Evolutionary conservation across 1,140 invertebrate genomes (phyloP), one percentile per base, ranked within the genome.

Genomic region (Drosophila bipectinata): DNA sequence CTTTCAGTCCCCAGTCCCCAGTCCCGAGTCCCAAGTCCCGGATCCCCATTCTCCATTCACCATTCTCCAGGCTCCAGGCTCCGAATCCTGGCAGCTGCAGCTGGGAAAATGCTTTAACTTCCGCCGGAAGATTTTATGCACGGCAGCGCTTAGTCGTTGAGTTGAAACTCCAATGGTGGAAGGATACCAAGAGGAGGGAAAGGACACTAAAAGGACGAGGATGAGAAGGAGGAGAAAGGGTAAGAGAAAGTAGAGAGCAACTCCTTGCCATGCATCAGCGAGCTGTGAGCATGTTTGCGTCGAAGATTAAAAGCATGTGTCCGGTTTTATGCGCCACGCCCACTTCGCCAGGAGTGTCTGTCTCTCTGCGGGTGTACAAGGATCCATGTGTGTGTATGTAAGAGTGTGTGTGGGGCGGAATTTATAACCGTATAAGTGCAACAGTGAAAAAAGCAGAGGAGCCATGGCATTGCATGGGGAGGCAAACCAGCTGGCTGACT

Each of bases 261-360:
- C 57, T 60, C 51, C 64, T 59, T 37, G 79, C 83, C 83, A 89
- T 89, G 83, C 84, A 88, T 88, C 84, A 79, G 84, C 72, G 84
- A 79, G 79, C 79, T 73, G 84, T 88, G 83, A 89, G 83, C 84
- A 89, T 89, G 84, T 88, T 88, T 88, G 84, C 68, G 72, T 79
- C 77, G 79, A 88, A 88, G 83, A 88, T 88, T 88, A 88, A 88
- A 88, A 88, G 84, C 83, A 88, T 88, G 84, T 88, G 83, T 88
- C 83, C 83, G 83, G 84, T 89, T 88, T 88, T 89, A 83, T 89
- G 72, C 73, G 73, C 72, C 57, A 71, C 67, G 52, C 56, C 57
- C 49, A 34, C 14, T 39, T 10, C 41, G 3, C 14, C 37, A 47
- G 44, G 44, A 47, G 44, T 10, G 14, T 14, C 28, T 44, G n/a